Evolutionary conservation across 2,797 vertebrate species (phyloP).

Genomic region (Gambusia yucatana): DNA sequence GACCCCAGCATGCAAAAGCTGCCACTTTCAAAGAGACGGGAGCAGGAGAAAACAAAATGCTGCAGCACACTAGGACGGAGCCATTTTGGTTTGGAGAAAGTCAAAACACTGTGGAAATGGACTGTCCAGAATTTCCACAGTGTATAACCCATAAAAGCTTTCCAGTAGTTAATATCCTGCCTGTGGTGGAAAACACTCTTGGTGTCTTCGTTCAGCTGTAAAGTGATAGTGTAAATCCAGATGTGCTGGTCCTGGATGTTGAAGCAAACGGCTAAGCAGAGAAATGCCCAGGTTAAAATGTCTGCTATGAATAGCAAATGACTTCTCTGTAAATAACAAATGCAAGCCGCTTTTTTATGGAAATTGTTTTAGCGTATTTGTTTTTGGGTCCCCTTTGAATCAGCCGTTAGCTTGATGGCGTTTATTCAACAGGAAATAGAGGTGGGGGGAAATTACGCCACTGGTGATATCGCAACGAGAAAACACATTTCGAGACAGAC

Average conservation of each 20-base stretch:
- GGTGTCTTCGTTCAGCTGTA: neutral
- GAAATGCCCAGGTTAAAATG: neutral
- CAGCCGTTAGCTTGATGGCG: neutral
- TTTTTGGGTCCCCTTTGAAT: neutral
- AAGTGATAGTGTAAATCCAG: neutral
- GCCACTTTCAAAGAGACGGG: conserved; percentile 69
- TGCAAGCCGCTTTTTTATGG: neutral
- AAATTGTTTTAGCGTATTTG: neutral
- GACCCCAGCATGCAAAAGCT: conserved; percentile 75
- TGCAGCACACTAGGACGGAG: conserved; percentile 58
- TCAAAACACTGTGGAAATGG: conserved; percentile 15
- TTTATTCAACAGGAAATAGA: neutral
- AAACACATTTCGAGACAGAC: neutral
- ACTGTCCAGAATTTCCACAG: neutral
- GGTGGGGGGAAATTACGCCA: neutral
- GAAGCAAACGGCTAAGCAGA: neutral
- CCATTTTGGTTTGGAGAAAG: conserved; percentile 36
- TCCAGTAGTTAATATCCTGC: neutral
- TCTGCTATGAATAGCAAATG: neutral
- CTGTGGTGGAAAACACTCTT: neutral
- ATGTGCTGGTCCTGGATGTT: neutral
- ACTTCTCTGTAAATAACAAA: neutral
- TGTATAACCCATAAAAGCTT: neutral
- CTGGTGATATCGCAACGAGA: neutral
- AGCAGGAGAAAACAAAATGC: conserved; percentile 51